Evolutionary conservation across 2,888 invertebrate genomes (phyloP).

Genomic region (Thyatira batis): DNA sequence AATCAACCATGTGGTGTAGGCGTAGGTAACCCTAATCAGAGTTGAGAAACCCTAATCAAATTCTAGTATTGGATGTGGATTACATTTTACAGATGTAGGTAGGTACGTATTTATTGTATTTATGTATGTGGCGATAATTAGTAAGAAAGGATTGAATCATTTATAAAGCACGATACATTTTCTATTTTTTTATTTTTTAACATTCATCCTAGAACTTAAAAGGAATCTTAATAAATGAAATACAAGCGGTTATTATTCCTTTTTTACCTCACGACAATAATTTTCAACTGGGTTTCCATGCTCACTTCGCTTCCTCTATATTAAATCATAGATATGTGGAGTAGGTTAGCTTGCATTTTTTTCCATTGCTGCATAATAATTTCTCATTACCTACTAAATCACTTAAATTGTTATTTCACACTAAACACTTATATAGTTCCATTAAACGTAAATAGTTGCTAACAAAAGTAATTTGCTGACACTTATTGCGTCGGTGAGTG

Average conservation of each 20-base stretch:
- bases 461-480: slow-evolving; percentile 37
- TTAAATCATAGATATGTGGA: neutral
- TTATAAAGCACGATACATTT: too few species aligned
- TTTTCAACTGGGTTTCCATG: neutral
- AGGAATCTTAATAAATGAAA: too few species aligned
- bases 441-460: slow-evolving; percentile 32
- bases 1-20: slow-evolving; percentile 27
- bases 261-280: too few species aligned
- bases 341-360: neutral
- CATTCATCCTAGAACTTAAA: too few species aligned
- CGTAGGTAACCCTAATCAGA: slow-evolving; percentile 27
- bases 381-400: neutral
- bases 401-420: slow-evolving; percentile 5
- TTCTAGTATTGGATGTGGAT: too few species aligned
- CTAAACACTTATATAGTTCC: slow-evolving; percentile 25
- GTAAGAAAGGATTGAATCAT: too few species aligned
- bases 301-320: neutral
- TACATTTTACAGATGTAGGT: too few species aligned
- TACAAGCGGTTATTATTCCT: too few species aligned
- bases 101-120: too few species aligned
- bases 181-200: too few species aligned
- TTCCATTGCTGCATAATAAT: neutral
- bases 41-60: too few species aligned
- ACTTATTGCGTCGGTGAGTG: slow-evolving; percentile 39
- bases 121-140: too few species aligned